phyloP scores from a whole-genome alignment of 2,888 invertebrate genomes.

The Deroplatys truncata region DNA sequence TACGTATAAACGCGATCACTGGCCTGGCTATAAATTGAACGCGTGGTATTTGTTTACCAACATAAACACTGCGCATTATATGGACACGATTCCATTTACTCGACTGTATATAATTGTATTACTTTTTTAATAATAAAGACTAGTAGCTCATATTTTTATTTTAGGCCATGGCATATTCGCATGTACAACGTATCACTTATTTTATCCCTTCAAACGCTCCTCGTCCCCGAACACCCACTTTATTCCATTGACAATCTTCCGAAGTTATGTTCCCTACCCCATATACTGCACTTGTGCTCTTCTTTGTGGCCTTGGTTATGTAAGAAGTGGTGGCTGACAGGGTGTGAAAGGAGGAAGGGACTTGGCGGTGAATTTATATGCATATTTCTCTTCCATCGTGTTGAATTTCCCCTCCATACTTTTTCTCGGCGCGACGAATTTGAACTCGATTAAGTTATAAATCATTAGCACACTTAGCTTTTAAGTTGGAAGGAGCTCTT shows the following conservation, averaged over 20 bases:
- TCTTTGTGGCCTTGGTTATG: background rate
- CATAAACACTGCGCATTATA: too few species aligned
- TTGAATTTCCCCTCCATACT: conserved; percentile 11
- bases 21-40: too few species aligned
- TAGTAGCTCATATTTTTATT: too few species aligned
- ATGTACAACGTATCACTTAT: background rate
- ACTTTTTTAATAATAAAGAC: too few species aligned
- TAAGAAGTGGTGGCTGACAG: background rate
- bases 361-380: conserved; percentile 8
- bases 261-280: background rate
- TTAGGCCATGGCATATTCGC: background rate
- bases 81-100: too few species aligned
- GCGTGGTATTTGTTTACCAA: too few species aligned
- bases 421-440: conserved; percentile 14
- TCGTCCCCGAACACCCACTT: background rate
- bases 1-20: too few species aligned
- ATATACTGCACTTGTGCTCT: background rate
- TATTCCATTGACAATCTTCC: background rate
- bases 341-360: background rate
- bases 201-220: background rate
- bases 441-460: conserved; percentile 22
- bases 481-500: conserved; percentile 3
- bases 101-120: too few species aligned
- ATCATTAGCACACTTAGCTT: conserved; percentile 18
- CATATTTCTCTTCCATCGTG: conserved; percentile 27